Percentiles rank a stretch among this genome's conserved stretches.
These are phyloP conservation scores for Sebastes reedi DNA, from an alignment of 2,797 vertebrate species.

Conservation along the genomic window DNA sequence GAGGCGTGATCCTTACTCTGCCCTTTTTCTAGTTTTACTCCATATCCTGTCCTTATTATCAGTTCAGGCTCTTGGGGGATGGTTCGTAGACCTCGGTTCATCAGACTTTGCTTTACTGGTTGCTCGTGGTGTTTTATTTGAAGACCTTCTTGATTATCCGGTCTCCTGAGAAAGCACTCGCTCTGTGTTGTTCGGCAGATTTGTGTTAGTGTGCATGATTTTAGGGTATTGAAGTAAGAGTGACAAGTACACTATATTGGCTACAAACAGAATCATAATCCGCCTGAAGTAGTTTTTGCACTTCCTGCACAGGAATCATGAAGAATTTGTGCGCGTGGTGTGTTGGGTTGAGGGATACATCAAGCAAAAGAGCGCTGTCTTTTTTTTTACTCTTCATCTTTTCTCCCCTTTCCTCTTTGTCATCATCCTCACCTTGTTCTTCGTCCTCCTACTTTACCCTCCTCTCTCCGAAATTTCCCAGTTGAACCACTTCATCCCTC, in stretches of 20 bases:
- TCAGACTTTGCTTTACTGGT: constrained; percentile 31
- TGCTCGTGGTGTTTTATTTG: constrained; percentile 50
- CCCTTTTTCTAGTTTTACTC: constrained; percentile 10
- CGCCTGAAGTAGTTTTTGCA: background rate
- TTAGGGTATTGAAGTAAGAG: constrained; percentile 11
- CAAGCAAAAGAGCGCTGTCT: background rate
- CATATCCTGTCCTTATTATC: constrained; percentile 42
- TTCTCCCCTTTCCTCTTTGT: constrained; percentile 19
- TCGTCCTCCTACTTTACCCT: constrained; percentile 39
- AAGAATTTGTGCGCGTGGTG: background rate
- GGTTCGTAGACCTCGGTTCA: constrained; percentile 26
- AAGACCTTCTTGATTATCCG: constrained; percentile 36
- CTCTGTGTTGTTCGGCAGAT: background rate
- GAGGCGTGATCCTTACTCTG: constrained; percentile 19
- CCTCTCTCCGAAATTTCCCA: constrained; percentile 21
- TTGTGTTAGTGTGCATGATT: background rate
- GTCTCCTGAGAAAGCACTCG: constrained; percentile 13
- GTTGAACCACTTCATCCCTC: constrained; percentile 59
- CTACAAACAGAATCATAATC: constrained; percentile 38
- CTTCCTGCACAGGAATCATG: background rate
- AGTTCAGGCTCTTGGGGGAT: constrained; percentile 20
- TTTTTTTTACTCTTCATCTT: constrained; percentile 36
- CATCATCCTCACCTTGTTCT: constrained; percentile 27
- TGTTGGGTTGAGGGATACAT: background rate
- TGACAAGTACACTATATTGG: constrained; percentile 25